Evolutionary conservation across 2,113 vertebrate genomes (phyloP), one percentile per base, ranked within the genome.

Genomic region (Danionella cerebrum): DNA sequence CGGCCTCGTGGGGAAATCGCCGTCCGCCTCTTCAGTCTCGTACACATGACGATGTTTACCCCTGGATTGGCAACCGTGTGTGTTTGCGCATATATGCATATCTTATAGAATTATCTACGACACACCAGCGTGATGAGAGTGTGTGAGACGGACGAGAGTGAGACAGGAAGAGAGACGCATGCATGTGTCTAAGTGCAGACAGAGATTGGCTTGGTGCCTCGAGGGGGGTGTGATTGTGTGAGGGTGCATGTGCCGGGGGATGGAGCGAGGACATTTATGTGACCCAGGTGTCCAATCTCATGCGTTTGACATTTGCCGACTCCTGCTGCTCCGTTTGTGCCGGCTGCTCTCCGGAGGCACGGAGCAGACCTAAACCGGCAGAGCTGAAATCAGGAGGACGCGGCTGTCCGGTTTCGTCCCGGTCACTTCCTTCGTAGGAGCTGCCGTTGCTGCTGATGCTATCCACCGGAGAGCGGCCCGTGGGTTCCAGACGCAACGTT

Each of bases 361-460:
- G 83, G 78, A 96, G 89, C 3, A 93, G 90, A 35, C 92, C 87
- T 79, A 94, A 84, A 3, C 92, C 74, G 2, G 89, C 82, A 1
- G 88, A 82, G 82, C 86, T 74, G 70, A 91, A 96, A 73, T 93
- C 92, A 2, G 78, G 80, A 25, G 88, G 88, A 13, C 83, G 81
- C 0, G 74, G 67, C 39, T 82, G 83, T 65, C 60, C 33, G 18
- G 82, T 77, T 2, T 97, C 95, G 2, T 98, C 95, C 65, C 93
- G 87, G 82, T 97, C 94, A n/a, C 87, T 89, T 41, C 93, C 91
- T 5, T 97, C 95, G 14, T 94, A 97, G 35, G 95, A 90, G 82
- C 93, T 93, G 69, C 91, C 89, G 21, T 91, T 93, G 86, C 94
- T 96, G 89, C 93, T 95, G 81, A 97, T 94, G 85, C 92, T 90